Evolutionary conservation across 2,888 invertebrate genomes (phyloP).

Genomic region (Opisthograptis luteolata): DNA sequence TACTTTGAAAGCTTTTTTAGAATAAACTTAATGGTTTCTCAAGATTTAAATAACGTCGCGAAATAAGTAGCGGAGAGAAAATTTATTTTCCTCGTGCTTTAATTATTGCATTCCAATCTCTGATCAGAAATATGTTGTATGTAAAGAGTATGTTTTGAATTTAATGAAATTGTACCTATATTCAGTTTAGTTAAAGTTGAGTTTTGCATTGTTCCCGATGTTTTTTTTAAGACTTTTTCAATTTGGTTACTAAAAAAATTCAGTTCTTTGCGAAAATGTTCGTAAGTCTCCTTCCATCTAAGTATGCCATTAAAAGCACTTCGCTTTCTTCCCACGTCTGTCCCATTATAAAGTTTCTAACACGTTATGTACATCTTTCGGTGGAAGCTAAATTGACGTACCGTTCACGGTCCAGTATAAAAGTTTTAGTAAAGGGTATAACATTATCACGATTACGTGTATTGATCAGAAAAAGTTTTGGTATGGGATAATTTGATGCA

Average conservation of each 20-base stretch:
- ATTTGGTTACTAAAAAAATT: conserved; percentile 10
- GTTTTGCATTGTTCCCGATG: too few species aligned
- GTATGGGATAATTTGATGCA: too few species aligned
- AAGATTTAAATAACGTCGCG: conserved; percentile 11
- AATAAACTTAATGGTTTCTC: conserved; percentile 3
- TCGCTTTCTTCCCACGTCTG: conserved; percentile 55
- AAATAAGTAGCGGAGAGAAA: too few species aligned
- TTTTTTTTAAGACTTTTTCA: not conserved
- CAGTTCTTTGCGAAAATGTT: conserved; percentile 11
- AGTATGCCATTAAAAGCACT: conserved; percentile 54
- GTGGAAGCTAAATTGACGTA: conserved; percentile 37
- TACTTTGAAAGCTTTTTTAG: conserved; percentile 10
- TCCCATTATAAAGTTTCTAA: conserved; percentile 64
- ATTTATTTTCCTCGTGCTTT: too few species aligned
- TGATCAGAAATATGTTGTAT: too few species aligned
- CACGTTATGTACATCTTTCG: conserved; percentile 54
- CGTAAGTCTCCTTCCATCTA: conserved; percentile 25
- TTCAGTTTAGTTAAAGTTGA: too few species aligned
- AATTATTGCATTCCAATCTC: too few species aligned
- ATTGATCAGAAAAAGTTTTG: too few species aligned
- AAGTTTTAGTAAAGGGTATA: conserved; percentile 8
- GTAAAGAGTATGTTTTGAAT: too few species aligned
- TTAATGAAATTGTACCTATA: too few species aligned
- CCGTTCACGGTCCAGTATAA: conserved; percentile 19
- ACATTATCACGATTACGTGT: not conserved